Percentiles rank a stretch among this genome's conserved stretches.
Evolutionary conservation across 2,113 vertebrate genomes (phyloP).

Genomic region (Austrofundulus limnaeus): DNA sequence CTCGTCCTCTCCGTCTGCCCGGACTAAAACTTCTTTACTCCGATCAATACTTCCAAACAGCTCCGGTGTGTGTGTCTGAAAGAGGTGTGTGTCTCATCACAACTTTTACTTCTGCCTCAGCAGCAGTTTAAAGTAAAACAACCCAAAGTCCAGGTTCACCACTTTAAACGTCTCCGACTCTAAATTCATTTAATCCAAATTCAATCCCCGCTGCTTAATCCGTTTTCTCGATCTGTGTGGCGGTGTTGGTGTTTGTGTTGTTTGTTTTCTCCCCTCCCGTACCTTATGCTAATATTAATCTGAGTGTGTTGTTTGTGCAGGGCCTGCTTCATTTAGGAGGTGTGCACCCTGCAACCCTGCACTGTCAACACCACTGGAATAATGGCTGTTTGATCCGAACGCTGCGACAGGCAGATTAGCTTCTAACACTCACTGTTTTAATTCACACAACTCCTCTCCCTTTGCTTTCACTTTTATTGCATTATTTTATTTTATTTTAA

Average conservation of each 20-base stretch:
- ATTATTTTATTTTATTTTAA: constrained; percentile 60
- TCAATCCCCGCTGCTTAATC: constrained; percentile 53
- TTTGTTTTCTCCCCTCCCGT: no score
- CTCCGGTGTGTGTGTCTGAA: constrained; percentile 1
- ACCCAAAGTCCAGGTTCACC: background rate
- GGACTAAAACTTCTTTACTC: constrained; percentile 46
- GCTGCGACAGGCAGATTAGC: constrained; percentile 69
- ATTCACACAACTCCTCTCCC: constrained; percentile 33
- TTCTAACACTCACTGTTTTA: constrained; percentile 74
- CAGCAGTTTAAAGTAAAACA: no score
- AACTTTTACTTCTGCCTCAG: constrained; percentile 58
- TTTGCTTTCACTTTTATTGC: constrained; percentile 64
- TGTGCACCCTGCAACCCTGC: constrained; percentile 66
- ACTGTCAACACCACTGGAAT: constrained; percentile 69
- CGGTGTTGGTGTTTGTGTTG: constrained; percentile 31
- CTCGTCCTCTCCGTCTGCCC: background rate
- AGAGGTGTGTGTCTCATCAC: constrained; percentile 30
- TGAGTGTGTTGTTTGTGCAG: constrained; percentile 62
- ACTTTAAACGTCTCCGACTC: background rate
- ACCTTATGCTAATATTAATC: constrained; percentile 66
- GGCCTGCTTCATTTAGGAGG: constrained; percentile 56
- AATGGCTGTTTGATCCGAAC: constrained; percentile 70
- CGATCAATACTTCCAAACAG: constrained; percentile 7
- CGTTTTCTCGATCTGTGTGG: constrained; percentile 59
- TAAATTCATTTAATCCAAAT: constrained; percentile 56